Evolutionary conservation across 2,113 vertebrate genomes (phyloP).

Genomic region (Loxodonta africana): DNA sequence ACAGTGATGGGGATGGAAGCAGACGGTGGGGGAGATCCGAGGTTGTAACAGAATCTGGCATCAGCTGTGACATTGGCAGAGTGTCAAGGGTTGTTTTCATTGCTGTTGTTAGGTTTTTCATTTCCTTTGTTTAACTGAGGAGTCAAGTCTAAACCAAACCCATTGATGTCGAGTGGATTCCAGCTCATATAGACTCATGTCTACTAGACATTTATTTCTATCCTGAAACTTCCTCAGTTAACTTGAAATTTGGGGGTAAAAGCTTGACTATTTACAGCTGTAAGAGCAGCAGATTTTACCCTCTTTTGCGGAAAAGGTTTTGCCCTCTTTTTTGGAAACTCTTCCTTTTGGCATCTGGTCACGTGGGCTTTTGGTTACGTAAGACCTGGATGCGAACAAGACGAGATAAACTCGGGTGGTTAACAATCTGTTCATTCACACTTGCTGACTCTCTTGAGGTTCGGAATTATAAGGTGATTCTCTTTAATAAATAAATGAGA

Average conservation of each 20-base stretch:
- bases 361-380: not conserved
- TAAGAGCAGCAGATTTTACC: not conserved
- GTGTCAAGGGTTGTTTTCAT: not conserved
- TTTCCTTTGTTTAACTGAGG: slow-evolving; percentile 52
- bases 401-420: not conserved
- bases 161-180: not conserved
- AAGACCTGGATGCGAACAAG: not conserved
- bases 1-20: no score
- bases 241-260: not conserved
- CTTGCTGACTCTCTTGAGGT: not conserved
- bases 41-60: not conserved
- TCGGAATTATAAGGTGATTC: not conserved
- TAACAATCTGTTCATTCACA: not conserved
- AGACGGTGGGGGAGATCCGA: fast-evolving
- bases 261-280: not conserved
- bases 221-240: not conserved
- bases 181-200: not conserved
- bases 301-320: not conserved
- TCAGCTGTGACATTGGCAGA: not conserved
- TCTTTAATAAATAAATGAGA: not conserved
- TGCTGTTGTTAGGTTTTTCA: not conserved
- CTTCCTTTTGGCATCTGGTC: not conserved
- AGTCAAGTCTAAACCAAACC: not conserved
- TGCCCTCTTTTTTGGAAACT: not conserved
- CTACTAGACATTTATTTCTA: slow-evolving; percentile 8